These are phyloP conservation scores for Monochamus alternatus DNA, from an alignment of 2,888 invertebrate genomes.

Conservation along the genomic window DNA sequence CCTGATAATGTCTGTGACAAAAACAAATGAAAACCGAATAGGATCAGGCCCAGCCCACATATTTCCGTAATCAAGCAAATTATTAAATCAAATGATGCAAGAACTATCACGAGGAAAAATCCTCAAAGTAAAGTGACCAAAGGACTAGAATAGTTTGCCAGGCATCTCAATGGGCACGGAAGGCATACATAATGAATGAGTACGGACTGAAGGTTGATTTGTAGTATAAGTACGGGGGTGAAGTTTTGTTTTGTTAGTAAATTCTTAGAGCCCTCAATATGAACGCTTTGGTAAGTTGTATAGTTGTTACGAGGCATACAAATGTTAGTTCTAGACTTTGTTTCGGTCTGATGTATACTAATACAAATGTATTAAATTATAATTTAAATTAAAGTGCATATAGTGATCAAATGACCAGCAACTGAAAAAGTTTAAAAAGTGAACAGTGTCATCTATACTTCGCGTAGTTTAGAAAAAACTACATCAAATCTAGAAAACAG, in stretches of 20 bases:
- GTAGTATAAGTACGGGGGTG: slow-evolving; percentile 30
- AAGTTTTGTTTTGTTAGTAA: slow-evolving; percentile 9
- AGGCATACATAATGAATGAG: slow-evolving; percentile 30
- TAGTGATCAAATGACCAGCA: too few relatives aligned
- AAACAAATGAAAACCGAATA: slow-evolving; percentile 40
- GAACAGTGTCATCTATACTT: too few relatives aligned
- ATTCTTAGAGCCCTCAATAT: slow-evolving; percentile 44
- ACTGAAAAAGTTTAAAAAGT: too few relatives aligned
- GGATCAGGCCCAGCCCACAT: slow-evolving; percentile 31
- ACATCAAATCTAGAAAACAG: too few relatives aligned
- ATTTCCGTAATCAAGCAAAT: slow-evolving; percentile 30
- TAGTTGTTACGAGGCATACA: background rate
- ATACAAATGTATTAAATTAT: too few relatives aligned
- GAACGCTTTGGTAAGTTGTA: slow-evolving; percentile 55
- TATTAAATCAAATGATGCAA: slow-evolving; percentile 25
- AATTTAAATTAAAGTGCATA: too few relatives aligned
- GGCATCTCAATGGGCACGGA: slow-evolving; percentile 2
- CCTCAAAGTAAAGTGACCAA: slow-evolving; percentile 29
- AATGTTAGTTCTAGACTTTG: background rate
- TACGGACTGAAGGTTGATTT: slow-evolving; percentile 4
- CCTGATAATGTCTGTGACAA: slow-evolving; percentile 9
- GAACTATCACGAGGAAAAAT: slow-evolving; percentile 14
- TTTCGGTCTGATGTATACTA: too few relatives aligned
- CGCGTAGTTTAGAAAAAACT: too few relatives aligned
- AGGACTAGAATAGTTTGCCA: slow-evolving; percentile 31